phyloP scores from a whole-genome alignment of 2,888 invertebrate genomes.

The Anarsia innoxiella region DNA sequence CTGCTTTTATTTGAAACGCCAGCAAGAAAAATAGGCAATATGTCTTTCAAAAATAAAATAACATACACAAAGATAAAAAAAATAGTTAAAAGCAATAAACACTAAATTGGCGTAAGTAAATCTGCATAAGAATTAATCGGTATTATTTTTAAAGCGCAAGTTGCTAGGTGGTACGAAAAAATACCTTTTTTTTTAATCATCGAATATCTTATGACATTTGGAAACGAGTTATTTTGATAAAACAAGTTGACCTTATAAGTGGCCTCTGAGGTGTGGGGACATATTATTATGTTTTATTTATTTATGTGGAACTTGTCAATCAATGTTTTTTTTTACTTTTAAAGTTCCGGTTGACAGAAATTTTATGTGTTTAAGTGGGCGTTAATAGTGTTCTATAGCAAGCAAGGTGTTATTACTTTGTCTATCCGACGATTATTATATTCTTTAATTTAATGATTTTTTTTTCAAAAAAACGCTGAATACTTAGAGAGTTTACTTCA shows the following conservation, averaged over 20 bases:
- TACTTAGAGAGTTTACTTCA: too few species aligned
- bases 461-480: too few species aligned
- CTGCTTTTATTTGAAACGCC: too few species aligned
- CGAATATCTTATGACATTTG: constrained; percentile 50
- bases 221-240: constrained; percentile 54
- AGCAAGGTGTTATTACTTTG: too few species aligned
- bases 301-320: constrained; percentile 1
- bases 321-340: not conserved
- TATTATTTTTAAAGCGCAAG: too few species aligned
- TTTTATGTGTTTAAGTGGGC: not conserved
- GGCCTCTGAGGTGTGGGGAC: constrained; percentile 2
- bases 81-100: not conserved
- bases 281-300: not conserved
- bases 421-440: too few species aligned
- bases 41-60: too few species aligned
- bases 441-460: too few species aligned
- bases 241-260: constrained; percentile 46
- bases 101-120: too few species aligned
- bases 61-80: not conserved
- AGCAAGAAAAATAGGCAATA: too few species aligned
- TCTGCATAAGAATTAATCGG: not conserved
- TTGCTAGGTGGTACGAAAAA: constrained; percentile 29
- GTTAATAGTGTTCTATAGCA: too few species aligned
- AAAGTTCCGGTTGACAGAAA: not conserved
- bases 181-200: not conserved